Conservation (phyloP, 2,113 vertebrate genomes). For the Epinephelus cyanopodus region DNA sequence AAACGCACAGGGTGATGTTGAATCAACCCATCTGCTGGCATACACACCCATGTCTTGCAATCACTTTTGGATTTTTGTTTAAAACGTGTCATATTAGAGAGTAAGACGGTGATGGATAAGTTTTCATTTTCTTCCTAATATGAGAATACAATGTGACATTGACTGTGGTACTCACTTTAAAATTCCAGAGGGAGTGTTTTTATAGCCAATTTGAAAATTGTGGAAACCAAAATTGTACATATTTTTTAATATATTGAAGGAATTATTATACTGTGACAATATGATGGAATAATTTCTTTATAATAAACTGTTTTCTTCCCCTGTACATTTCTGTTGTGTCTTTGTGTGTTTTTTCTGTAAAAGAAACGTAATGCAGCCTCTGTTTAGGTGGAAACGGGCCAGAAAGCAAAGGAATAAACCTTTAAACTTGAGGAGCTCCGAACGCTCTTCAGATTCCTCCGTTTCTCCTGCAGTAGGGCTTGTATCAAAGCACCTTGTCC, state of each 20-base stretch:
- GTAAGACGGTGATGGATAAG: not conserved
- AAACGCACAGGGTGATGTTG: not conserved
- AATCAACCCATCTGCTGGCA: not conserved
- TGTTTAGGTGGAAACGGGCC: conserved; percentile 1
- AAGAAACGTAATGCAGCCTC: not conserved
- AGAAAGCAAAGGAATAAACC: conserved; percentile 39
- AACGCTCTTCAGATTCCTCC: conserved; percentile 26
- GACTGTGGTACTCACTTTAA: conserved; percentile 9
- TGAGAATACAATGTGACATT: conserved; percentile 9
- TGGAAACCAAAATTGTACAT: conserved; percentile 22
- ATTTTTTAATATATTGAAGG: conserved; percentile 31
- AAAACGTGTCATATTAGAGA: conserved; percentile 1
- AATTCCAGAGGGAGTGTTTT: conserved; percentile 22
- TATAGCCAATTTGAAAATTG: conserved; percentile 25
- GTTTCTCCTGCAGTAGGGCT: conserved; percentile 32
- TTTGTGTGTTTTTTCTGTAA: not conserved
- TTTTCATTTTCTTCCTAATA: not conserved
- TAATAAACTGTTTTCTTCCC: conserved; percentile 27
- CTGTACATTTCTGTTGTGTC: not conserved
- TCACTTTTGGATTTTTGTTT: not conserved
- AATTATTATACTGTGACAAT: conserved; percentile 32
- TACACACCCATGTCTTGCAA: not conserved
- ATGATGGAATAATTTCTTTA: not conserved
- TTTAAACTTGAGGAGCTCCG: conserved; percentile 30
- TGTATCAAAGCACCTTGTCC: conserved; percentile 52